Evolutionary conservation across 2,888 invertebrate genomes (phyloP), one percentile per base, ranked within the genome.

Genomic region (Perizoma affinitatum): DNA sequence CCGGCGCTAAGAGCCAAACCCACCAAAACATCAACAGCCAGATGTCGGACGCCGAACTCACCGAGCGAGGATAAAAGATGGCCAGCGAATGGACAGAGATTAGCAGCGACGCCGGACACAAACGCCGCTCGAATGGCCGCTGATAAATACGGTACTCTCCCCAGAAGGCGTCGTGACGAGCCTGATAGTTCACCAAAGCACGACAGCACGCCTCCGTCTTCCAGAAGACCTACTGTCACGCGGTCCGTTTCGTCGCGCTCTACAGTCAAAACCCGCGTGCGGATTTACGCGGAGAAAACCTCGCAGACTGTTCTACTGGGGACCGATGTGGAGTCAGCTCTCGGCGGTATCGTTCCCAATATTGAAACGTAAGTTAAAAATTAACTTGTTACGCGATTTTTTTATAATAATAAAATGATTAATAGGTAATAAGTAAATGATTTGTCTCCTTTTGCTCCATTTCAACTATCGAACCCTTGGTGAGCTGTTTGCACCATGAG

Each of bases 271-370:
- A 81, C 87, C 5, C 82, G 90, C 36, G 90, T 96, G 0, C 93
- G 95, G 75, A 97, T 97, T 68, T 97, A 96, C 81, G 96, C 97
- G 70, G 97, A 97, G 84, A 96, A 94, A 41, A 93, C 94, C 50
- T 93, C 94, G 9, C 97, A 97, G 82, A 97, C 97, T 0, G 96
- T 95, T 34, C 84, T 97, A 53, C 94, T 96, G 0, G 94, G 95
- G 55, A 84, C 88, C 4, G 97, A 97, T 75, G 92, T 97, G 34
- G 96, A 96, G 67, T 94, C 95, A 11, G 95, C 95, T 5, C 87
- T 97, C 54, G 93, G 94, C 0, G 96, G 96, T 1, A 83, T 94
- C 58, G 71, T 87, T 67, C 91, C 91, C 61, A 88, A 85, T 68
- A 88, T 92, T 73, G 90, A 90, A 61, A 87, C 79, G 91, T 90